Base-by-base conservation (phyloP, 2,113 vertebrate genomes). In the Orientallactaga bullata region DNA sequence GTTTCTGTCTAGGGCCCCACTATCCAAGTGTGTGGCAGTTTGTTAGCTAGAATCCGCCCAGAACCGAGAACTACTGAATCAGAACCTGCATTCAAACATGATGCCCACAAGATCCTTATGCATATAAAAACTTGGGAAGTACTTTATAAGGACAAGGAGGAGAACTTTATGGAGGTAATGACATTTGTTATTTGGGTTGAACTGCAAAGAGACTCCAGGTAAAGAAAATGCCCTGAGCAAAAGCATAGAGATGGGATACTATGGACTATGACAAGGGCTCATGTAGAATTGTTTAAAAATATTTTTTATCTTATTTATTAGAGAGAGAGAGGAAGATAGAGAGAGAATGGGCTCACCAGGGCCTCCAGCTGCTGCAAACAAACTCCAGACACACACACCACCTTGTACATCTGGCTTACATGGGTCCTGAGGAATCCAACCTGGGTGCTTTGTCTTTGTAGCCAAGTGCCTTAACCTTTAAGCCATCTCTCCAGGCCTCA, bases 181-280 rank as follows among this genome's bases (percentile, higher is more conserved):
- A 16, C 23, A 78, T 3, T 35, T 55, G 24, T 21, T 17, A 42
- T 42, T 65, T 86, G 13, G 20, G 12, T 35, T 90, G 51, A 92
- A 65, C 30, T 87, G 28, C 51, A 80, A 86, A 85, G 74, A 60
- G 18, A 92, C 16, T 51, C 32, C 23, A 30, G 5, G 16, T 88
- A 77, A 74, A 95, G 35, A 90, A 90, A 90, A 95, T 20, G 47
- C 37, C 51, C 61, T 74, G 69, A 42, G 3, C n/a, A 93, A 65
- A 74, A 39, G 4, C 42, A 26, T 79, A 30, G 32, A 73, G 15
- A 23, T 80, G 17, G 32, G 23, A 82, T 71, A 72, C 35, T 74
- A 51, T 23, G 15, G 30, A 37, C 37, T 18, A 16, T 23, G 24
- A 76, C 47, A 16, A 51, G 15, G 12, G 30, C 16, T 82, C 32